A percentile compares a stretch with the other conserved stretches of the same genome.
Evolutionary conservation across 2,113 vertebrate species (phyloP).

Genomic region (Mus spicilegus): DNA sequence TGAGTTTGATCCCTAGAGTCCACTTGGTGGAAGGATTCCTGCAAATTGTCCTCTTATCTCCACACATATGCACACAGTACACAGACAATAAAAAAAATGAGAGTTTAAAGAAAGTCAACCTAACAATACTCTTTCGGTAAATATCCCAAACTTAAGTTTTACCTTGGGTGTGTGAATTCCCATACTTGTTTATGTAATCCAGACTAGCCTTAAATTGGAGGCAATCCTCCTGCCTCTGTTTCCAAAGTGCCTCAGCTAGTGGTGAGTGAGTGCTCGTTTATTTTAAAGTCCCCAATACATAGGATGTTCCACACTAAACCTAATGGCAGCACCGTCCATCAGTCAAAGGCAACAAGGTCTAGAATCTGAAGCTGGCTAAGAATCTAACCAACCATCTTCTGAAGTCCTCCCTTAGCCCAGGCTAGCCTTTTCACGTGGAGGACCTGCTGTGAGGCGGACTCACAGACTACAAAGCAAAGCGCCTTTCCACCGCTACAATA

Average conservation of each 20-base stretch:
- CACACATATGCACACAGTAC: not conserved
- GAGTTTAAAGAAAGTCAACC: not conserved
- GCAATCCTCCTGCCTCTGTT: not conserved
- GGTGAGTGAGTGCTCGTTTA: not conserved
- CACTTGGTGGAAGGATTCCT: not conserved
- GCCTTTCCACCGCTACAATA: not conserved
- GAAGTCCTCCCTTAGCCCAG: not conserved
- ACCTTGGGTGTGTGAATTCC: not conserved
- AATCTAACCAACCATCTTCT: not conserved
- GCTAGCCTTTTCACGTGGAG: not conserved
- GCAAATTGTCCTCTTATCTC: not conserved
- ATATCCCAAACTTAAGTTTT: conserved; percentile 26
- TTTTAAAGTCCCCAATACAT: not conserved
- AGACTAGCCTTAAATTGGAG: not conserved
- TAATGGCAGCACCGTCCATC: not conserved
- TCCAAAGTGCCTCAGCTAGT: not conserved
- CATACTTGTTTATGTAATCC: not conserved
- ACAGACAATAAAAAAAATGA: not conserved
- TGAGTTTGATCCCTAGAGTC: not conserved
- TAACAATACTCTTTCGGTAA: not conserved
- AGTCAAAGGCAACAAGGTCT: not conserved
- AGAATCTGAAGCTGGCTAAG: not conserved
- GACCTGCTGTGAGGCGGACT: not conserved
- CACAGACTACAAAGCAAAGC: not conserved
- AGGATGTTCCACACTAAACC: not conserved